phyloP scores from a whole-genome alignment of 2,797 vertebrate genomes.

The Streptopelia turtur region DNA sequence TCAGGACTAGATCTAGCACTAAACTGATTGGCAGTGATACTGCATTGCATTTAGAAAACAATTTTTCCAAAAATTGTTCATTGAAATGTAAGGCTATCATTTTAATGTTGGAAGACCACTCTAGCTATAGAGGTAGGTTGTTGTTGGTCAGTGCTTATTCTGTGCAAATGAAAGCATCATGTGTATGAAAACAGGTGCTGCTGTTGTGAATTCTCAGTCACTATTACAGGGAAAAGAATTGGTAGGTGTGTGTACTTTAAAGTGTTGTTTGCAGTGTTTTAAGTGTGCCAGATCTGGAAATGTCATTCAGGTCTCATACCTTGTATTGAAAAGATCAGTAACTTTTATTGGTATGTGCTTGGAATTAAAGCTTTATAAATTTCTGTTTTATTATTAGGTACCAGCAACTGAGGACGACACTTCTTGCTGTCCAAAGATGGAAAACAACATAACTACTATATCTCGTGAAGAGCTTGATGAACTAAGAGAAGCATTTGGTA shows the following conservation, averaged over 20 bases:
- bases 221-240: background rate
- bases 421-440: constrained; percentile 78
- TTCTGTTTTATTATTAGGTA: constrained; percentile 39
- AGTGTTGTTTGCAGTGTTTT: background rate
- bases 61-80: background rate
- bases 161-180: background rate
- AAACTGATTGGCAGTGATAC: background rate
- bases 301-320: background rate
- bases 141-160: background rate
- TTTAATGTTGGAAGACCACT: background rate
- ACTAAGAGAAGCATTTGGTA: constrained; percentile 91
- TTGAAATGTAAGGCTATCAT: background rate
- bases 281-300: background rate
- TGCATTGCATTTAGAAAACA: background rate
- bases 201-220: background rate
- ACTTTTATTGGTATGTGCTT: background rate
- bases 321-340: background rate
- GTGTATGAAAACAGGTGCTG: background rate
- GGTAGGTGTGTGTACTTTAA: background rate
- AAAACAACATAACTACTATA: constrained; percentile 89
- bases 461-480: constrained; percentile 93
- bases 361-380: background rate
- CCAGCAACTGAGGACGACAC: constrained; percentile 15
- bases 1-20: background rate
- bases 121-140: background rate